phyloP scores from a whole-genome alignment of 2,113 vertebrate genomes.

The Asarcornis scutulata region DNA sequence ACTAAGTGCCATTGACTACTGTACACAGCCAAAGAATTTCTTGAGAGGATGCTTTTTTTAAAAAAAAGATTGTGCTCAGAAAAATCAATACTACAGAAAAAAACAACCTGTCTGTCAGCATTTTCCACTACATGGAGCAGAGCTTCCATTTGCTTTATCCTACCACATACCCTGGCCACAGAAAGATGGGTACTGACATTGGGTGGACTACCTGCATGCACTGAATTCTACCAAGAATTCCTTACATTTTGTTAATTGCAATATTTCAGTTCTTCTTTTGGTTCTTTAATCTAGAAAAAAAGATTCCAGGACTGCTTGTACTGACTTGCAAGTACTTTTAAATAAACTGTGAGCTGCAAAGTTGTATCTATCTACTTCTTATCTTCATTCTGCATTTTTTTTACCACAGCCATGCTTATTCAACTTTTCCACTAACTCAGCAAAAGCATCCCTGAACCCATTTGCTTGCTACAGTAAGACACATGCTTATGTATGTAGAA shows the following conservation, averaged over 20 bases:
- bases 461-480: background rate
- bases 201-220: background rate
- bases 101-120: background rate
- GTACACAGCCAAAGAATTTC: background rate
- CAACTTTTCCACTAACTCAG: background rate
- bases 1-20: background rate
- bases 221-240: background rate
- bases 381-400: background rate
- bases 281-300: background rate
- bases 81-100: slow-evolving; percentile 19
- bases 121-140: background rate
- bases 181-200: background rate
- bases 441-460: background rate
- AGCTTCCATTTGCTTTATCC: background rate
- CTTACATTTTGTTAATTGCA: background rate
- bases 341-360: background rate
- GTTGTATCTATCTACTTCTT: background rate
- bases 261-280: background rate
- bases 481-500: background rate
- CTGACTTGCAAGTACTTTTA: background rate
- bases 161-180: background rate
- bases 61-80: background rate
- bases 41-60: background rate
- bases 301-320: background rate
- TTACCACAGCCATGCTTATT: background rate